A percentile compares a stretch with the other conserved stretches of the same genome.
Evolutionary conservation across 2,888 invertebrate genomes (phyloP).

Genomic region (Sphaerolaimus hirsutus): DNA sequence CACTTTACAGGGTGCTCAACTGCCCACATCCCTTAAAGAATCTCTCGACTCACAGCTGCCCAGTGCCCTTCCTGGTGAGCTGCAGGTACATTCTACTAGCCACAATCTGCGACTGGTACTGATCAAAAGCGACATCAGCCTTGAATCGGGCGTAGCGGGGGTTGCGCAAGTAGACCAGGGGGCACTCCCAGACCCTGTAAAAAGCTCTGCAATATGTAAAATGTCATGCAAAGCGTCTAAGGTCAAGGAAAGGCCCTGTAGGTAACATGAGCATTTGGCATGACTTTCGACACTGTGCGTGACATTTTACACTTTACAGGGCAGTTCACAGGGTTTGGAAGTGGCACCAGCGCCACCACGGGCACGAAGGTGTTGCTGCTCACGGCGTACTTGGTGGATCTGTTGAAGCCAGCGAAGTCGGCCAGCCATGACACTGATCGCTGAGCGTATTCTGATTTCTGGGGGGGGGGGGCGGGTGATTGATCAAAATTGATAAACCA

Average conservation of each 20-base stretch:
- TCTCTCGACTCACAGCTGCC: no score
- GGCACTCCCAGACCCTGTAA: no score
- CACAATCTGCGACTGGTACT: conserved; percentile 15
- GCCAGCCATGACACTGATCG: conserved; percentile 18
- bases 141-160: conserved; percentile 15
- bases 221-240: no score
- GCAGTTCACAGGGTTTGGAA: conserved; percentile 14
- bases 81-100: conserved; percentile 20
- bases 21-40: no score
- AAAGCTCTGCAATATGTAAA: no score
- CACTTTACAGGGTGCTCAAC: no score
- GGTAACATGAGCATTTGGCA: no score
- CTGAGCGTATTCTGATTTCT: conserved; percentile 14
- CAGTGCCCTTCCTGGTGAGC: no score
- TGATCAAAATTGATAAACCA: background rate
- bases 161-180: conserved; percentile 18
- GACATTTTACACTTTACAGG: no score
- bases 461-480: background rate
- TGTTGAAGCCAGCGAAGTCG: conserved; percentile 21
- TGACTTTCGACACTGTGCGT: no score
- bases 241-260: no score
- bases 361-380: conserved; percentile 21
- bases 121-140: conserved; percentile 16
- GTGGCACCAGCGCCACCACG: conserved; percentile 21
- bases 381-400: conserved; percentile 14